Base-by-base conservation (phyloP, 2,888 invertebrate species). In the Danaus chrysippus region DNA sequence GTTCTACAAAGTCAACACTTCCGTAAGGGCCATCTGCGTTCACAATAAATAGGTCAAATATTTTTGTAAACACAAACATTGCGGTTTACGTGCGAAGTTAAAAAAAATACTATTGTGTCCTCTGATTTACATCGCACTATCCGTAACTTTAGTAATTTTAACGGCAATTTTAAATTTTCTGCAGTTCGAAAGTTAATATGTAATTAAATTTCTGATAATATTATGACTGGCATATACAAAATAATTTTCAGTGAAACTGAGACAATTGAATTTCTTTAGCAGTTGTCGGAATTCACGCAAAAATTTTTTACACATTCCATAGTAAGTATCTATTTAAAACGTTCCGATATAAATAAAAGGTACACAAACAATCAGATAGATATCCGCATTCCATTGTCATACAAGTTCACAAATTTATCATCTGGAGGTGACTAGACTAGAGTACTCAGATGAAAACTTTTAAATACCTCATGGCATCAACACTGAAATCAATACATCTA, bases 21-120 rank as follows among this genome's bases (percentile, higher is more conserved):
- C 71, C 72, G 72, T 66, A 70, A 70, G 72, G 73, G 73, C 74
- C 86, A 86, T 86, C 84, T 86, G 86, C 85, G 76, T 64, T 68
- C 65, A 67, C 67, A 65, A 68, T 82, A 84, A 86, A 80, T 86
- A 81, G 87, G 87, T 87, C 86, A 87, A 84, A 84, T 77, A 80
- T 79, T 83, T 82, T 81, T 79, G 81, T 83, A 84, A 84, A 85
- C 83, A 84, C 71, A 75, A 66, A 71, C 74, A 79, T 81, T 78
- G 76, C 63, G 70, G 62, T 59, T 61, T 62, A 67, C 68, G 69
- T 62, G 9, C 46, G 41, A 57, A 54, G 43, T 59, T 52, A 34
- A 54, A 41, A 42, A 34, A 34, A 34, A 34, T 34, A 34, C 23
- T 34, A 34, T 34, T 34, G 23, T 34, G 23, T 34, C 23, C 23